Evolutionary conservation across 2,797 vertebrate species (phyloP).

Genomic region (Protonibea diacanthus): DNA sequence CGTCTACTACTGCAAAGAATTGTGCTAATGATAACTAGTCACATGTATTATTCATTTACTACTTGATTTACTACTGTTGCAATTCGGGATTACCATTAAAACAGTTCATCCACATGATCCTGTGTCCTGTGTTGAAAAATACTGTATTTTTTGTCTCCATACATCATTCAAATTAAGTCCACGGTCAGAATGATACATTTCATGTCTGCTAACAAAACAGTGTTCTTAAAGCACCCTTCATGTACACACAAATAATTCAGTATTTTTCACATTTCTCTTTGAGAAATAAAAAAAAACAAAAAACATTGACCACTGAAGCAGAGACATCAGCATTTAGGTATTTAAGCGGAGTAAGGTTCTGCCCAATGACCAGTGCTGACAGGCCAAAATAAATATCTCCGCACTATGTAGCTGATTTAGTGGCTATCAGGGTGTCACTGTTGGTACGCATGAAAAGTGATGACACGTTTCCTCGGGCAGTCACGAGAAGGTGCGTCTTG

Average conservation of each 20-base stretch:
- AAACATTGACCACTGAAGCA: neutral
- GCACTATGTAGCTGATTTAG: neutral
- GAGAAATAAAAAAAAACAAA: neutral
- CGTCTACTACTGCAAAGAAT: constrained; percentile 6
- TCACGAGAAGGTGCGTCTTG: constrained; percentile 14
- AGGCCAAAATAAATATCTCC: constrained; percentile 27
- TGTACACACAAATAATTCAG: constrained; percentile 1
- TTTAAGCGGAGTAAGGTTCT: constrained; percentile 6
- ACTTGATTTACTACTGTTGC: neutral
- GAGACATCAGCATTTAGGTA: neutral
- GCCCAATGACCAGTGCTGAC: neutral
- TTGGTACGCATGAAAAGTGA: neutral
- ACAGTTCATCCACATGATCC: neutral
- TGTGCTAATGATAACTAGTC: neutral
- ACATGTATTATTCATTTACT: constrained; percentile 9
- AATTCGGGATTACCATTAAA: neutral
- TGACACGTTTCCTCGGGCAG: constrained; percentile 11
- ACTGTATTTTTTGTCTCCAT: neutral
- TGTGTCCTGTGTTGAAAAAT: neutral
- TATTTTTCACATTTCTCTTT: constrained; percentile 13
- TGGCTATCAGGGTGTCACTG: constrained; percentile 1
- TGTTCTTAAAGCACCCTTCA: neutral
- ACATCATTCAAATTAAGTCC: neutral
- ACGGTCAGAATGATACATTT: neutral
- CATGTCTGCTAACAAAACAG: neutral